Percentiles rank a stretch among this genome's conserved stretches.
Evolutionary conservation across 2,113 vertebrate species (phyloP).

Genomic region (Triplophysa tibetana): DNA sequence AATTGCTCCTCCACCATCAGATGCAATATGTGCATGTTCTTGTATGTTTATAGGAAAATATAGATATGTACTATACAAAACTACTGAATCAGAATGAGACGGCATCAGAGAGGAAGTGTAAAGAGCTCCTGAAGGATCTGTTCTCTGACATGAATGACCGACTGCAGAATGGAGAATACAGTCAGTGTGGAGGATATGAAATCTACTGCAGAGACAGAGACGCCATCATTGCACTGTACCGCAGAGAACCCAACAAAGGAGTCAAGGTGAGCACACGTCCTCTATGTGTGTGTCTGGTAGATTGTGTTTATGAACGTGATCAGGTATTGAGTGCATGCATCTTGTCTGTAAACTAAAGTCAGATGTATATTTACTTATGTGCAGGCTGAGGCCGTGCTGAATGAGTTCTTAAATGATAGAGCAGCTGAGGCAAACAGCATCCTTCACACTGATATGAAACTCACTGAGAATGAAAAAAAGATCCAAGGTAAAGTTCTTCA

Average conservation of each 20-base stretch:
- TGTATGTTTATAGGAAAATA: neutral
- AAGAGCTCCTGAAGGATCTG: conserved; percentile 48
- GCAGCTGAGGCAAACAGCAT: conserved; percentile 47
- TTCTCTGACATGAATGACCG: conserved; percentile 31
- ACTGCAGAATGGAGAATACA: conserved; percentile 47
- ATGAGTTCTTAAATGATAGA: conserved; percentile 36
- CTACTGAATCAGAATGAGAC: conserved; percentile 50
- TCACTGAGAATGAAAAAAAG: conserved; percentile 43
- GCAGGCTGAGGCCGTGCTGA: conserved; percentile 49
- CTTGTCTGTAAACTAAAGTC: too few relatives aligned
- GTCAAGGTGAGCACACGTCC: conserved; percentile 52
- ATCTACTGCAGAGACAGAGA: conserved; percentile 52
- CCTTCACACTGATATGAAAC: conserved; percentile 40
- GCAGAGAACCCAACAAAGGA: conserved; percentile 53
- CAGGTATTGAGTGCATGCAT: neutral
- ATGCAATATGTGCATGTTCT: neutral
- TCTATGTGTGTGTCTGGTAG: neutral
- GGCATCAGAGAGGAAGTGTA: conserved; percentile 49
- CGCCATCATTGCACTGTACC: conserved; percentile 45
- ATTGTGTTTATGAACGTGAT: too few relatives aligned
- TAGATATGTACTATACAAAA: conserved; percentile 19
- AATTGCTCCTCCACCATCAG: too few relatives aligned
- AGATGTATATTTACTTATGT: neutral
- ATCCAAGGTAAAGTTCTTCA: conserved; percentile 33
- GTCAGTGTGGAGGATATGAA: conserved; percentile 56